Conservation (phyloP, 2,797 vertebrate species). For the Poeciliopsis paucimaculata region DNA sequence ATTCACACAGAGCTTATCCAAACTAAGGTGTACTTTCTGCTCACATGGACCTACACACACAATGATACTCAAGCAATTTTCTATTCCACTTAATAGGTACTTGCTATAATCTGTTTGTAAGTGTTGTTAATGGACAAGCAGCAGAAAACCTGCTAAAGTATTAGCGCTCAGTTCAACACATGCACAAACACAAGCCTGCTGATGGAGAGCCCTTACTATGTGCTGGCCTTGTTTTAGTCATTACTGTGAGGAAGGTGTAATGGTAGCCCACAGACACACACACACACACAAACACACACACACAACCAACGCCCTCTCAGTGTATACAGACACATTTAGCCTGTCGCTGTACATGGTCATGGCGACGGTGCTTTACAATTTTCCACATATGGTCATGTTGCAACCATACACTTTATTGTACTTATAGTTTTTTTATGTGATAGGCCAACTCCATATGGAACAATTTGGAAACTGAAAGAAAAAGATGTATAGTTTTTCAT, state of each 20-base stretch:
- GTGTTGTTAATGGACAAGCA: slow-evolving; percentile 57
- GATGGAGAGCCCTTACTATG: slow-evolving; percentile 56
- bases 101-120: slow-evolving; percentile 59
- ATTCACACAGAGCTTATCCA: slow-evolving; percentile 36
- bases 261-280: slow-evolving; percentile 33
- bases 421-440: neutral
- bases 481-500: neutral
- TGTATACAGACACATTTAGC: slow-evolving; percentile 6
- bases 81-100: slow-evolving; percentile 42
- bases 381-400: neutral
- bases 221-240: slow-evolving; percentile 63
- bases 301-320: slow-evolving; percentile 5
- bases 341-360: slow-evolving; percentile 11
- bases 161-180: slow-evolving; percentile 37
- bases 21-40: slow-evolving; percentile 21
- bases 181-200: slow-evolving; percentile 17
- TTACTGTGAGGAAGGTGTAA: slow-evolving; percentile 63
- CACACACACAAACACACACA: neutral
- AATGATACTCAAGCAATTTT: slow-evolving; percentile 36
- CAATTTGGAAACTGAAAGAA: neutral
- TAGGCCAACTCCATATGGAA: neutral
- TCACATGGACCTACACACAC: slow-evolving; percentile 14
- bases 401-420: neutral
- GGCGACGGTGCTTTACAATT: neutral
- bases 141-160: slow-evolving; percentile 29